Evolutionary conservation across 1,140 invertebrate species (phyloP).

Genomic region (Drosophila ercepeae): DNA sequence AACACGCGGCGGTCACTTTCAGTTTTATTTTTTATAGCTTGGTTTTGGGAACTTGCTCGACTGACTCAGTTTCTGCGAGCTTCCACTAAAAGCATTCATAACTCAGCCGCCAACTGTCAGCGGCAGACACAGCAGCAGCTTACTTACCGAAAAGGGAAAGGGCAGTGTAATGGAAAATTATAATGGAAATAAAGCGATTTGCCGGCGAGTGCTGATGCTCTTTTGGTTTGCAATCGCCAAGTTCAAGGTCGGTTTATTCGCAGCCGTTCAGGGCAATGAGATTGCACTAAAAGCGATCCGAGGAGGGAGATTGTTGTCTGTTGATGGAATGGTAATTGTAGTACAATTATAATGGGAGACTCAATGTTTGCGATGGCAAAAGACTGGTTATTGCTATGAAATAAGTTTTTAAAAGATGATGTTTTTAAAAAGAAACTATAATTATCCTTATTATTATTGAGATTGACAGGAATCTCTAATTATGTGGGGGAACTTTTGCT

Average conservation of each 20-base stretch:
- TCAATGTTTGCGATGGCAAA: background rate
- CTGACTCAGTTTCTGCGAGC: constrained; percentile 50
- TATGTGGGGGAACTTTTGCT: no score
- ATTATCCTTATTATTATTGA: background rate
- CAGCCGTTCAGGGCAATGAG: constrained; percentile 43
- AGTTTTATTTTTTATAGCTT: constrained; percentile 14
- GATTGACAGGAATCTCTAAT: background rate
- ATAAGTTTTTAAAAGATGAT: background rate
- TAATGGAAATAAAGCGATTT: constrained; percentile 48
- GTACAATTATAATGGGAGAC: constrained; percentile 15
- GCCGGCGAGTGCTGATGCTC: constrained; percentile 21
- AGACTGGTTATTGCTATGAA: background rate
- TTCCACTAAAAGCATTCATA: constrained; percentile 57
- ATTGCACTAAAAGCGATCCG: constrained; percentile 40
- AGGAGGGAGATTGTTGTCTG: constrained; percentile 16
- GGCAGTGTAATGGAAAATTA: constrained; percentile 53
- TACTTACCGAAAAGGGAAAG: constrained; percentile 53
- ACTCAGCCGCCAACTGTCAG: constrained; percentile 39
- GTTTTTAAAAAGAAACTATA: background rate
- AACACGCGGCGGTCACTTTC: constrained; percentile 35
- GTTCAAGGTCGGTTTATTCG: constrained; percentile 55
- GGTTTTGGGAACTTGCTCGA: constrained; percentile 30
- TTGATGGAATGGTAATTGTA: constrained; percentile 31
- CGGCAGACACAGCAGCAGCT: constrained; percentile 7
- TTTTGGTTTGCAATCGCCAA: constrained; percentile 52